Base-by-base conservation (phyloP, 2,888 invertebrate species). In the Palloptera scutellata region DNA sequence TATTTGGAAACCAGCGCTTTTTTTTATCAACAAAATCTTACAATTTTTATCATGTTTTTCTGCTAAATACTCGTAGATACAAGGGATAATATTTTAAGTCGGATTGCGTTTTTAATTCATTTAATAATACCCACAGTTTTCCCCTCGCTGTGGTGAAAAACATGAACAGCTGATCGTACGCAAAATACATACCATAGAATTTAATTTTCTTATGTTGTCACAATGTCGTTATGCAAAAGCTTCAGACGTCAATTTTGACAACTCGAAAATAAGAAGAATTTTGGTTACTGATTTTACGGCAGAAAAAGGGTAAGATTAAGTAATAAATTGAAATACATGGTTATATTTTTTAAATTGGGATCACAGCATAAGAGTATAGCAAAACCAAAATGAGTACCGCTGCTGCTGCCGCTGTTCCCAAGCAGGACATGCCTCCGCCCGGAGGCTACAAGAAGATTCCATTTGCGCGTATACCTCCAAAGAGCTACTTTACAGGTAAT, bases 371-470 rank as follows among this genome's bases (percentile, higher is more conserved):
- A 15, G 5, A 10, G 43, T 17, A 3, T 13, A 30, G 6, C 3
- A 2, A 30, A 30, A 30, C 30, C 11, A 64, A 54, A 43, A 70
- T 70, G 70, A 61, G 61, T 40, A 10, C 30, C 45, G 53, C 13
- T 12, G 13, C 53, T 11, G 41, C 63, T 11, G 77, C 84, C 67
- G 74, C 85, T 66, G 74, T 85, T 55, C 87, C 83, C 76, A 87
- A 86, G 80, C 98, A 98, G 86, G 98, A 98, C 86, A 88, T 98
- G 89, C 97, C 98, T 79, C 98, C 98, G 71, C 86, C 88, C 65
- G 97, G 97, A 81, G 98, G 98, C 75, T 98, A 96, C 84, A 88
- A 89, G 73, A 89, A 92, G 19, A 92, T 97, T 73, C 88, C 88
- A 58, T 92, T 86, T 80, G 87, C 89, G 75, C 88, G 95, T 77